Base-by-base conservation (phyloP, 30 jellyfish, hydroid and myxozoan genomes). In the Aurelia sp. region DNA sequence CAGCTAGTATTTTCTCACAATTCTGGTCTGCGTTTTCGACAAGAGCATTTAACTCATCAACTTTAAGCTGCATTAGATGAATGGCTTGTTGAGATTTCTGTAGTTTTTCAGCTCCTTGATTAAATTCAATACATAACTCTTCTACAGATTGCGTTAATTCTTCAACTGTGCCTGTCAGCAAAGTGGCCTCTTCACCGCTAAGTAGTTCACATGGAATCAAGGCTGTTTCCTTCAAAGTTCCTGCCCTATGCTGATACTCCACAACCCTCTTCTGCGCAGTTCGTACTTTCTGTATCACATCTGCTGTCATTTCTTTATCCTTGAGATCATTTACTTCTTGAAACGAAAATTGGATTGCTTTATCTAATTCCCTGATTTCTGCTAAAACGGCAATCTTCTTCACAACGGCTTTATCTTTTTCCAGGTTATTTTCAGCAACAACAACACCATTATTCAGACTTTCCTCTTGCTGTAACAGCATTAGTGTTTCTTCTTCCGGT, bases 11-110 rank as follows among this genome's bases (percentile, higher is more conserved):
- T 11, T 60, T 50, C 47, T 70, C 81, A 27, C 93, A 71, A 40
- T 76, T 73, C 48, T 71, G 81, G 62, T 84, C 93, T 53, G 84
- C 40, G 10, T 62, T 27, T 51, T 62, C 65, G 16, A 84, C 82
- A 17, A 63, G 40, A 10, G 52, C 6, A 11, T 22, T 47, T 21
- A 84, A 13, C 19, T 73, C 82, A 1, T 72, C 44, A 10, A 84
- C 51, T 22, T 72, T 76, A 3, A 71, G 60, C 55, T 63, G 78
- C 20, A 84, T 31, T n/a, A 55, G 65, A 5, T 71, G 0, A 66
- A 62, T 11, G 16, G 52, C 66, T 27, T 61, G 63, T 12, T 61
- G 64, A 7, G 84, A 62, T 19, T 60, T 72, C 31, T n/a, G 30
- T 9, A 71, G 20, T 62, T 73, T 51, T 1, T 50, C 79, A 11